Evolutionary conservation across 2,797 vertebrate species (phyloP), one percentile per base, ranked within the genome.

Genomic region (Benthosema pterotum): DNA sequence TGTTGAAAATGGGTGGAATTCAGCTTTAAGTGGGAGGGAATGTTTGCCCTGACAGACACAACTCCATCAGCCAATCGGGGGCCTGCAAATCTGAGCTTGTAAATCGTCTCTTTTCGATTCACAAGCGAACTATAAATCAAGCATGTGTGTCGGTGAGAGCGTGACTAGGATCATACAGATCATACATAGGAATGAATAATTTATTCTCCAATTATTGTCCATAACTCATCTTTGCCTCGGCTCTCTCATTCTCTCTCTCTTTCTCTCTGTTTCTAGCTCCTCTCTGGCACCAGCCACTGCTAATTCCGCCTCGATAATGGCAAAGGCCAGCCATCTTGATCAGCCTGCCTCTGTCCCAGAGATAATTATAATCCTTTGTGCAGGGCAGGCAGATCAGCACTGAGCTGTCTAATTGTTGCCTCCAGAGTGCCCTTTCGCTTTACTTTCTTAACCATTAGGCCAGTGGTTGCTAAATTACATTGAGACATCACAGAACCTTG

Each of bases 351-450:
- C 48, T 53, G 47, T 62, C 46, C 71, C 70, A 63, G 55, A 3
- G 54, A 67, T 75, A 72, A 82, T 83, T 60, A 75, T 53, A 57
- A 16, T 63, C 64, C 65, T 68, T 46, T 49, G 52, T 62, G 63
- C 48, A 50, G 58, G 38, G 63, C 48, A 50, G 56, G 38, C 55
- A 42, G 52, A 64, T 74, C 1, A 42, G 43, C 46, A 55, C 11
- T 11, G 60, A 42, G 43, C 51, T 0, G 11, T 52, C 45, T 57
- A 78, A 75, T 79, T 71, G 65, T 75, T 75, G 18, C 63, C 52
- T 70, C 65, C 42, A 64, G 22, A 54, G 38, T 2, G 15, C 18
- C 14, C 43, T 67, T 48, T 69, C 32, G 48, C 18, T 16, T 28
- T 43, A 19, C 56, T 47, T 48, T 60, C 54, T 15, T 57, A 2